Percentiles rank a stretch among this genome's conserved stretches.
These are phyloP conservation scores for Laothoe populi DNA, from an alignment of 2,888 invertebrate species.

Conservation along the genomic window DNA sequence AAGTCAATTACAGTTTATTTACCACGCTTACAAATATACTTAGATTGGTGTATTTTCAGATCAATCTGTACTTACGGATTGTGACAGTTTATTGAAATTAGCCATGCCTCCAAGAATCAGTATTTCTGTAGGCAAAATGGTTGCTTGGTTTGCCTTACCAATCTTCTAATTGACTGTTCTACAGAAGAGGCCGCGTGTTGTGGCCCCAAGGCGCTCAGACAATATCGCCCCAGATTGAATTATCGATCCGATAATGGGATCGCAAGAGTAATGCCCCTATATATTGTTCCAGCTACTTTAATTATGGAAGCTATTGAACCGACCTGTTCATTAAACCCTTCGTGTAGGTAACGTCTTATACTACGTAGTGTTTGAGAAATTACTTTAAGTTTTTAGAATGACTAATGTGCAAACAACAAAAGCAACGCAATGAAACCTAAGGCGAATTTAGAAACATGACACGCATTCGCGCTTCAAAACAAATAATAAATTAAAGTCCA, in stretches of 20 bases:
- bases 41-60: too few species aligned
- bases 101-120: not conserved
- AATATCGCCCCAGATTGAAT: conserved; percentile 74
- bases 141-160: not conserved
- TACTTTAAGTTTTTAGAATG: not conserved
- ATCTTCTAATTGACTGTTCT: conserved; percentile 30
- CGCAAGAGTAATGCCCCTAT: conserved; percentile 67
- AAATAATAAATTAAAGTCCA: conserved; percentile 3
- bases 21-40: too few species aligned
- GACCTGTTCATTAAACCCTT: conserved; percentile 49
- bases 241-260: conserved; percentile 77
- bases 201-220: conserved; percentile 61
- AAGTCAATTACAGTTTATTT: too few species aligned
- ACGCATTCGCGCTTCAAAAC: not conserved
- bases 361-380: not conserved
- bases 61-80: too few species aligned
- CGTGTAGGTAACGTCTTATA: conserved; percentile 30
- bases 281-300: conserved; percentile 67
- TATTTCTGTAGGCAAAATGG: not conserved
- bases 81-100: not conserved
- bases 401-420: not conserved
- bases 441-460: not conserved
- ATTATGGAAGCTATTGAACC: conserved; percentile 55
- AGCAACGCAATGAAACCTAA: not conserved
- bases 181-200: conserved; percentile 52